Conservation (phyloP, 1,140 invertebrate species). For the Scaptomyza hsui region DNA sequence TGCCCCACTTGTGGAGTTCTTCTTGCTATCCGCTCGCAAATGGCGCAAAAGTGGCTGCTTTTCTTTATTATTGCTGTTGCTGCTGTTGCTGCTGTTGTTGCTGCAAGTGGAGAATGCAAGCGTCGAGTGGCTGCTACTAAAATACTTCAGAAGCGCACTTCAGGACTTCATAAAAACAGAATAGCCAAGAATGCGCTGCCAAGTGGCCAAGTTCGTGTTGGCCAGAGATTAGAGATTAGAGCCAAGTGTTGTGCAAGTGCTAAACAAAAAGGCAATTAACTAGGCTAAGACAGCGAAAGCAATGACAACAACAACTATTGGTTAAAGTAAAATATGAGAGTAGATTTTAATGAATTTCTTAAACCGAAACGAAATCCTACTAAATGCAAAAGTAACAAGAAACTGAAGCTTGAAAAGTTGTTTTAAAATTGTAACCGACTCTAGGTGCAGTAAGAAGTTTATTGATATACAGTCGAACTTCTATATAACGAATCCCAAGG, state of each 20-base stretch:
- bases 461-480: too few relatives aligned
- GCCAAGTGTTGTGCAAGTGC: slow-evolving; percentile 24
- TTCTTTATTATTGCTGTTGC: slow-evolving; percentile 31
- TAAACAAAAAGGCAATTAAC: slow-evolving; percentile 34
- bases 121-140: slow-evolving; percentile 68
- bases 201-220: slow-evolving; percentile 77
- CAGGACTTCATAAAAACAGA: slow-evolving; percentile 65
- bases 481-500: too few relatives aligned
- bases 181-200: slow-evolving; percentile 70
- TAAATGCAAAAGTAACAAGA: too few relatives aligned
- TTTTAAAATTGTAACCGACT: too few relatives aligned
- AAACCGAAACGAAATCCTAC: neutral
- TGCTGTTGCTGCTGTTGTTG: slow-evolving; percentile 24
- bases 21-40: slow-evolving; percentile 74
- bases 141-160: slow-evolving; percentile 76
- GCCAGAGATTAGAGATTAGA: slow-evolving; percentile 69
- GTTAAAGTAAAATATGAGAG: neutral
- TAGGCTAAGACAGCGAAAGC: slow-evolving; percentile 10
- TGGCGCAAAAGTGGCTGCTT: slow-evolving; percentile 72
- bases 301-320: slow-evolving; percentile 15
- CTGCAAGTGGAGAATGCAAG: slow-evolving; percentile 65
- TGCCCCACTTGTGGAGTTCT: slow-evolving; percentile 71
- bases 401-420: neutral
- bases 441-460: too few relatives aligned
- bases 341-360: neutral